These are phyloP conservation scores for Petrocephalus sullivani DNA, from an alignment of 2,797 vertebrate species.

Conservation along the genomic window DNA sequence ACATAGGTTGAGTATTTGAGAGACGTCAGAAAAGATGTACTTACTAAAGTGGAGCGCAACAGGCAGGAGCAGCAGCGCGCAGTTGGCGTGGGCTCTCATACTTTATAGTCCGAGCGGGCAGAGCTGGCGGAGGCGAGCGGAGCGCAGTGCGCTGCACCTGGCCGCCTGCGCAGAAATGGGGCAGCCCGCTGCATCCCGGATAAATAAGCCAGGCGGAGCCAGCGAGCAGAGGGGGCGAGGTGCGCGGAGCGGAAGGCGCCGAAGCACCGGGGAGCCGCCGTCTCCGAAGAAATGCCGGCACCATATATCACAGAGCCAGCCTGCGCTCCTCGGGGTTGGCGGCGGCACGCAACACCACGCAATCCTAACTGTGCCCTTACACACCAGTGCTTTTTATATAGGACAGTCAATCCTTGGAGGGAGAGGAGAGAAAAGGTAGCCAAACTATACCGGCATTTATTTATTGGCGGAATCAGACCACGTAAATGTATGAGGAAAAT, in stretches of 20 bases:
- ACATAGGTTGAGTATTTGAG: not conserved
- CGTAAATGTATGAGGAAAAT: not conserved
- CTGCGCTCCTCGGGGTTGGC: not conserved
- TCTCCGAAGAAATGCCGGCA: not conserved
- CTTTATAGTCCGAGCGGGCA: conserved; percentile 14
- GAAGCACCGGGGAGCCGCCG: not conserved
- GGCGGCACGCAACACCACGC: not conserved
- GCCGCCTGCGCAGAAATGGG: not conserved
- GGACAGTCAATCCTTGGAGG: not conserved
- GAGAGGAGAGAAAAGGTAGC: not conserved
- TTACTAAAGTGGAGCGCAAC: conserved; percentile 69
- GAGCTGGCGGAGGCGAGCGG: not conserved
- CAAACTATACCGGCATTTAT: not conserved
- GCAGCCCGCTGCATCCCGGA: not conserved
- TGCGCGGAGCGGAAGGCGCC: not conserved
- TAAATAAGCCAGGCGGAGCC: not conserved
- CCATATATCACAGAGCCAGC: not conserved
- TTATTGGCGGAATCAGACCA: not conserved
- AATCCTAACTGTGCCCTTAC: not conserved
- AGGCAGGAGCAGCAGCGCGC: conserved; percentile 59
- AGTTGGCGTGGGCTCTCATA: conserved; percentile 57
- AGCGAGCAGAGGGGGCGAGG: not conserved
- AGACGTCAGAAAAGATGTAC: conserved; percentile 37
- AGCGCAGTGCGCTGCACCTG: not conserved
- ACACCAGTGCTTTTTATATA: not conserved